Evolutionary conservation across 2,113 vertebrate species (phyloP), one percentile per base, ranked within the genome.

Genomic region (Macroglossus sobrinus): DNA sequence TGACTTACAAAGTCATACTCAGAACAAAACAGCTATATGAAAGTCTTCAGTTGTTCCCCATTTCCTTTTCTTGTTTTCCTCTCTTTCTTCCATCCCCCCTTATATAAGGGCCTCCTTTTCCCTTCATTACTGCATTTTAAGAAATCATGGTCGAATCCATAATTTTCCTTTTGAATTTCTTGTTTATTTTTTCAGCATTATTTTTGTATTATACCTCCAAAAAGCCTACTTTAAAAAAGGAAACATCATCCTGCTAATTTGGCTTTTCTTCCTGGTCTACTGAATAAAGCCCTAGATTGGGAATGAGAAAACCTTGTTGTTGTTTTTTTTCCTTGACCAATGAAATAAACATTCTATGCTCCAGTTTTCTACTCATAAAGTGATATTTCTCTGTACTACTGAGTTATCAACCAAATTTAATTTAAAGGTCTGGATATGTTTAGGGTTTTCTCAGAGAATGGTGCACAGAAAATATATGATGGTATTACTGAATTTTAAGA

Each of bases 301-400:
- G n/a, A 96, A 95, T 91, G 82, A 61, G 53, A 84, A 95, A 88
- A 69, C 5, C 21, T 45, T 84, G 28, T 87, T 79, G n/a, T 40
- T 76, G n/a, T 86, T 93, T 78, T 76, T 75, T 86, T 91, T 61
- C 75, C 61, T 79, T 95, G 30, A 72, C 63, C 63, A 84, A 53
- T 91, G 57, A 57, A 47, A 50, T 63, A 66, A 82, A 66, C 26
- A 61, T 26, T 68, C 22, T 79, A 0, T 38, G 30, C 26, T 97
- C 47, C n/a, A 61, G 30, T 66, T 87, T 97, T 45, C 22, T 84
- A 43, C 22, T 47, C 76, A 35, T 79, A 55, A 63, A 71, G 12
- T 45, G 59, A 0, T 66, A 21, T 68, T 93, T 66, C n/a, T 95
- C 81, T 84, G 16, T 79, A 35, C 66, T 96, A n/a, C 26, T 68